Evolutionary conservation across 1,140 invertebrate species (phyloP), one percentile per base, ranked within the genome.

Genomic region (Caenorhabditis tropicalis): DNA sequence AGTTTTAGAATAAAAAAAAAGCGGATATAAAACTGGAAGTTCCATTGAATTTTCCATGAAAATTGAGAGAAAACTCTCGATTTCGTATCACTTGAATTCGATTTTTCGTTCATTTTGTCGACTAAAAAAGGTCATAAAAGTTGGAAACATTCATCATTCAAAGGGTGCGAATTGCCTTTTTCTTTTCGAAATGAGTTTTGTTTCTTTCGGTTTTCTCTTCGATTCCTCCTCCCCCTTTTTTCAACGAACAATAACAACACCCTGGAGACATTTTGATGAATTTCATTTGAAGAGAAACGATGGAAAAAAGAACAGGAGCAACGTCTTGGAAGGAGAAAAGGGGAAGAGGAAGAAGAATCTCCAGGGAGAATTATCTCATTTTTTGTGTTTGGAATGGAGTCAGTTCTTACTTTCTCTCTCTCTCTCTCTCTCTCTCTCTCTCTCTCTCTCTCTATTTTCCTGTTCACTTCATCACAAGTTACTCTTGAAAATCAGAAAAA

Each of bases 111-210:
- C 53, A 27, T 24, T 24, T 27, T 7, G 15, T 9, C 21, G 49
- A 12, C 43, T n/a, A 46, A 81, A 49, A 56, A 81, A 51, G 79
- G 79, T 81, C 79, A 51, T 81, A 60, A 74, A 74, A 74, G 36
- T 74, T 43, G 65, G n/a, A 74, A 65, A 65, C 58, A 65, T 65
- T 65, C 58, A 65, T 65, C 31, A 12, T n/a, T n/a, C n/a, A n/a
- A n/a, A 46, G 65, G 65, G 36, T 74, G 65, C 65, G 65, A 74
- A 74, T 74, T 74, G 65, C 65, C 15, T 74, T 24, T 65, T 12
- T 21, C n/a, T 51, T 51, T n/a, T n/a, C 21, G 21, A 36, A 65
- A 74, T 74, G 65, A 74, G 65, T 74, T 74, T 74, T 36, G 31
- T 36, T 65, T 56, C 24, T 56, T 56, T 27, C n/a, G n/a, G n/a